Base-by-base conservation (phyloP, 1,140 invertebrate genomes). In the Nymphalis io region DNA sequence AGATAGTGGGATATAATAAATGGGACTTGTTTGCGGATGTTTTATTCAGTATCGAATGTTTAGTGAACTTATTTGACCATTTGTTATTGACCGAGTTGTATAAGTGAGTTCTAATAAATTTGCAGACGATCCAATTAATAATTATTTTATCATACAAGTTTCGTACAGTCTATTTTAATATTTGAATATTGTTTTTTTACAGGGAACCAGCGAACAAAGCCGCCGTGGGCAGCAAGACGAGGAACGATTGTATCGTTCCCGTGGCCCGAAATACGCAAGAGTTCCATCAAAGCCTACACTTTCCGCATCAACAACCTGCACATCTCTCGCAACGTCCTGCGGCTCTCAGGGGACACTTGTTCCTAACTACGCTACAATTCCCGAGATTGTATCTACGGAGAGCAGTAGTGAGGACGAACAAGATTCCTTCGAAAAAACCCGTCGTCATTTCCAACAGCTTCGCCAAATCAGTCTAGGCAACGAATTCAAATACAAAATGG, bases 311-410 rank as follows among this genome's bases (percentile, higher is more conserved):
- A 92, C 93, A 20, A 92, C 92, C 64, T 93, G 90, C 79, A 93
- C 93, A 16, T 93, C 83, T 15, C 76, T 94, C 27, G 92, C 88
- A 16, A 90, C 92, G 33, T 93, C 94, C 38, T 94, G 93, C 68
- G 92, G 93, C 20, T 94, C 93, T 15, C 93, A 93, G 61, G 86
- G 92, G 11, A 93, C 93, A 27, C 88, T 93, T 57, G 84, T 89
- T 40, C 93, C 93, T 4, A 93, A 93, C 65, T 93, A 93, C 78
- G 89, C 93, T 5, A 73, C 84, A 6, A 90, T 90, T 64, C 87
- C 84, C 5, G 89, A 92, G 61, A 84, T 83, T 74, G 83, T 78
- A 39, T 81, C 90, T 13, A 89, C 87, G 5, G 84, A 91, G 59
- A 92, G 88, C 64, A 87, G 84, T 65, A 88, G 87, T 70, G 89